phyloP scores from a whole-genome alignment of 2,113 vertebrate species.

The Puffinus mauretanicus region DNA sequence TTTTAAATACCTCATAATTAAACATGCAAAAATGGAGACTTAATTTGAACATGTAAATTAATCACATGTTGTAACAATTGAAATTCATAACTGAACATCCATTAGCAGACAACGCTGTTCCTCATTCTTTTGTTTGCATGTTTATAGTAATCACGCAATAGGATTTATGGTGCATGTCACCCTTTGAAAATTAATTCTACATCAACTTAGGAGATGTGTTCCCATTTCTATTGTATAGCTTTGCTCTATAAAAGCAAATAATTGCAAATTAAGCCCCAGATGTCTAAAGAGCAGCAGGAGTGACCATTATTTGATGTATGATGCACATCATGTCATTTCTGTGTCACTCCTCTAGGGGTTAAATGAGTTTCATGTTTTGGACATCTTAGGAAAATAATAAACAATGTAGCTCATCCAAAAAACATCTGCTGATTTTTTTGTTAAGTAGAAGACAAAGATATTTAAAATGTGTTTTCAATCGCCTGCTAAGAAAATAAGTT shows the following conservation, averaged over 20 bases:
- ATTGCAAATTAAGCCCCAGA: constrained; percentile 62
- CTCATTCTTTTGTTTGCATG: constrained; percentile 68
- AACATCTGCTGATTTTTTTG: neutral
- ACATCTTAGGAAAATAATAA: constrained; percentile 18
- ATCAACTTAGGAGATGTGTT: constrained; percentile 35
- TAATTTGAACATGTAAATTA: constrained; percentile 72
- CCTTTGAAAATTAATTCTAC: constrained; percentile 61
- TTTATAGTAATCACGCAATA: constrained; percentile 59
- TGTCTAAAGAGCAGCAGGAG: constrained; percentile 63
- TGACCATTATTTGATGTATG: constrained; percentile 50
- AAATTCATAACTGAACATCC: constrained; percentile 56
- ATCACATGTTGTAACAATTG: constrained; percentile 63
- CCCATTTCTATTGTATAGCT: constrained; percentile 56
- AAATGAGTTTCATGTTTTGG: neutral
- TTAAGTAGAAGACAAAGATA: neutral
- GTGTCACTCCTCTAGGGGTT: constrained; percentile 42
- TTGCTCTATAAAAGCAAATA: constrained; percentile 58
- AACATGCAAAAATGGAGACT: constrained; percentile 59
- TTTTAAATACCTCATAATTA: constrained; percentile 64
- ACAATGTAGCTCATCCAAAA: neutral
- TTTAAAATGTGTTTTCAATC: constrained; percentile 47
- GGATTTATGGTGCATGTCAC: constrained; percentile 55
- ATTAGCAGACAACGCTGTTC: constrained; percentile 61
- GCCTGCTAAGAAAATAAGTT: constrained; percentile 39
- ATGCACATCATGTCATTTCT: constrained; percentile 29